Evolutionary conservation across 1,140 invertebrate species (phyloP).

Genomic region (Drosophila biarmipes): DNA sequence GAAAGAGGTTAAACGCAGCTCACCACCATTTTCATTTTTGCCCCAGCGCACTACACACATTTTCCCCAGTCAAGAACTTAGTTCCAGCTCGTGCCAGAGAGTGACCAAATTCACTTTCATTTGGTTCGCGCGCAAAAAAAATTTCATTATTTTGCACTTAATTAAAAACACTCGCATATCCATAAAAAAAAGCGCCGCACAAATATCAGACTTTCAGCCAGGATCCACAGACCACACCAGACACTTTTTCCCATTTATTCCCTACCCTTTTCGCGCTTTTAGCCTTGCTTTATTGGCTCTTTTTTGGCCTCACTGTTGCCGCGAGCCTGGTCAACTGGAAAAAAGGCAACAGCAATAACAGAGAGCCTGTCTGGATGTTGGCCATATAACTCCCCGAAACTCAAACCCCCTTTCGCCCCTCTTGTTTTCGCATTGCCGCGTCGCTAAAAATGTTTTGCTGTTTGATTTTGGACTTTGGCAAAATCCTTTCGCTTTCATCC

Average conservation of each 20-base stretch:
- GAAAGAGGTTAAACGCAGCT: conserved; percentile 34
- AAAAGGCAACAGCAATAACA: conserved; percentile 60
- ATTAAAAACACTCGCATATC: conserved; percentile 68
- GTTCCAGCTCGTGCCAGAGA: conserved; percentile 23
- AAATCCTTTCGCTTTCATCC: conserved; percentile 83
- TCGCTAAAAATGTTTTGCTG: conserved; percentile 66
- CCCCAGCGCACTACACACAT: background rate
- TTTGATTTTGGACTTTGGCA: conserved; percentile 82
- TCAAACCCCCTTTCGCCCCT: background rate
- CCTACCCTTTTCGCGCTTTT: conserved; percentile 39
- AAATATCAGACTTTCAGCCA: conserved; percentile 47
- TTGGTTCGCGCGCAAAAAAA: conserved; percentile 7
- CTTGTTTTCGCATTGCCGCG: conserved; percentile 57
- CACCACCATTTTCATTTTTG: conserved; percentile 1
- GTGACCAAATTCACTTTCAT: conserved; percentile 45
- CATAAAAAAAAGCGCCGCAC: conserved; percentile 28
- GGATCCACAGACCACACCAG: conserved; percentile 11
- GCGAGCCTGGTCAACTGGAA: conserved; percentile 77
- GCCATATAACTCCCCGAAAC: conserved; percentile 19
- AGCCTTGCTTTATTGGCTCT: conserved; percentile 30
- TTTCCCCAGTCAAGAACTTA: conserved; percentile 1
- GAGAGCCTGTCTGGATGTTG: conserved; percentile 37
- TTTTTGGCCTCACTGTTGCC: conserved; percentile 29
- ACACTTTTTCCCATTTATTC: conserved; percentile 13
- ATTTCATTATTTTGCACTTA: conserved; percentile 76